phyloP scores from a whole-genome alignment of 64 coral and sea anemone genomes.

The Actinia tenebrosa region DNA sequence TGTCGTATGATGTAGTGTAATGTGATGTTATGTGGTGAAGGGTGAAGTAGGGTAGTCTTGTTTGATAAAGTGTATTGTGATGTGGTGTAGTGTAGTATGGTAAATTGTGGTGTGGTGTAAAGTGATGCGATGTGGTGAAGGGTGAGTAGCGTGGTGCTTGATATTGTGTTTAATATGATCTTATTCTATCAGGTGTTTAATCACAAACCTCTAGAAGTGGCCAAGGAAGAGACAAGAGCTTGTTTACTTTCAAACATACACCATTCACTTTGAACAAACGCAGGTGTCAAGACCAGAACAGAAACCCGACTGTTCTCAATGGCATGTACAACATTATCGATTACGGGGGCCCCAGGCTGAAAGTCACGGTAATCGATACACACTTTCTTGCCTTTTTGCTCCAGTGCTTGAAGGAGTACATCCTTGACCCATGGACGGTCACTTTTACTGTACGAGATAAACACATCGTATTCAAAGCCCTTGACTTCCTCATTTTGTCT shows the following conservation, averaged over 20 bases:
- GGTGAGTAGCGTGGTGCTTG: too few relatives aligned
- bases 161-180: too few relatives aligned
- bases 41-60: too few relatives aligned
- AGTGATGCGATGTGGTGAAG: too few relatives aligned
- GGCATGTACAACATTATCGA: constrained; percentile 28
- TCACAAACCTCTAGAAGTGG: constrained; percentile 13
- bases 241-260: constrained; percentile 33
- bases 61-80: too few relatives aligned
- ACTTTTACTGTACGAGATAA: constrained; percentile 37
- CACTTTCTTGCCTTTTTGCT: constrained; percentile 37
- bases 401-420: constrained; percentile 27
- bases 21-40: too few relatives aligned
- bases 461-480: constrained; percentile 11
- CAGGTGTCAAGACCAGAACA: constrained; percentile 17
- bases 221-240: constrained; percentile 3
- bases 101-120: too few relatives aligned
- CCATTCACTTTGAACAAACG: constrained; percentile 36
- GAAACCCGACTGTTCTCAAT: constrained; percentile 37
- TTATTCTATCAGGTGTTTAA: too few relatives aligned
- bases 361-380: constrained; percentile 44
- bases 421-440: constrained; percentile 44
- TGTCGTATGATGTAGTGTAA: too few relatives aligned
- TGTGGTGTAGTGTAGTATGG: too few relatives aligned
- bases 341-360: not conserved
- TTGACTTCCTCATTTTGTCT: not conserved